phyloP scores from a whole-genome alignment of 2,113 vertebrate genomes.

The Madoqua kirkii region DNA sequence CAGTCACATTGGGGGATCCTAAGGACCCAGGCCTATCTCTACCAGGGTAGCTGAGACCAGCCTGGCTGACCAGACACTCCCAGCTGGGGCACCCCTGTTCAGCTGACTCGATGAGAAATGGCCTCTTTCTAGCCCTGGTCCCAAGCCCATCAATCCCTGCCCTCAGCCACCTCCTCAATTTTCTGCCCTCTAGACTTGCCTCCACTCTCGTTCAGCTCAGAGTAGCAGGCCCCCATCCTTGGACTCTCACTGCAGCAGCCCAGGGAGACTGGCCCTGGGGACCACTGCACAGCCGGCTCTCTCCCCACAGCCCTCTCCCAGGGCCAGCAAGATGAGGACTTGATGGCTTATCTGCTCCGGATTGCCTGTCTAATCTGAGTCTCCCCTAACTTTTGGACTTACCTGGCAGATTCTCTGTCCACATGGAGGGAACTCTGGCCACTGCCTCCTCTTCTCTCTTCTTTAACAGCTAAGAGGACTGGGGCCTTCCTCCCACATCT shows the following conservation, averaged over 20 bases:
- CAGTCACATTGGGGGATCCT: no score
- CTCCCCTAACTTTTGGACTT: not conserved
- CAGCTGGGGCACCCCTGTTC: not conserved
- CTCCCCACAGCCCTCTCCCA: not conserved
- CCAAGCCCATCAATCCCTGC: not conserved
- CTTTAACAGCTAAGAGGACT: not conserved
- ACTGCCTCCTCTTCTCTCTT: not conserved
- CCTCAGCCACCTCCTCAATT: not conserved
- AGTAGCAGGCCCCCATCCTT: not conserved
- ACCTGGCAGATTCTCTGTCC: not conserved
- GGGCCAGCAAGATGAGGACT: not conserved
- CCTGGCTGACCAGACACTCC: not conserved
- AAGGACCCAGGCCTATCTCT: not conserved
- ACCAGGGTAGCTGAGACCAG: not conserved
- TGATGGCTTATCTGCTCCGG: not conserved
- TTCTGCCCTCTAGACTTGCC: not conserved
- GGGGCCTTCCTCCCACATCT: not conserved
- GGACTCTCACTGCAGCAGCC: not conserved
- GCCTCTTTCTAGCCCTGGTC: not conserved
- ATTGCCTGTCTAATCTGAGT: not conserved
- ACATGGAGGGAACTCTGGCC: not conserved
- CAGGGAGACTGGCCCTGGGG: not conserved
- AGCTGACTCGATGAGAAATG: not conserved
- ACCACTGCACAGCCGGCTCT: not conserved
- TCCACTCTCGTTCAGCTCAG: no score